phyloP scores from a whole-genome alignment of 2,888 invertebrate species.

The Trissoscelio sp. region DNA sequence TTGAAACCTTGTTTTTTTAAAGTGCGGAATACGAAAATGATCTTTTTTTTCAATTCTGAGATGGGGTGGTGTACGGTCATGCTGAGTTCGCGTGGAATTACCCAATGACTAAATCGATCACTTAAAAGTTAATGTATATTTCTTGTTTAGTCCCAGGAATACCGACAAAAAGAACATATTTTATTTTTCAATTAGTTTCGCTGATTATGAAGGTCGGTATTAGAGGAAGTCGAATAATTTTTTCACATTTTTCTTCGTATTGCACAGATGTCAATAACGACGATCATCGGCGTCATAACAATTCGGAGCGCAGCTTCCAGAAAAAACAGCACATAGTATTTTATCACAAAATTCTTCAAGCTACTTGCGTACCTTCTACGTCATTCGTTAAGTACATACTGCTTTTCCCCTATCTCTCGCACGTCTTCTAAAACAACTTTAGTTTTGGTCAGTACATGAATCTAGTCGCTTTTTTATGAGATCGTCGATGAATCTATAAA shows the following conservation, averaged over 20 bases:
- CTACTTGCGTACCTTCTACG: slow-evolving; percentile 54
- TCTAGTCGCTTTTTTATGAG: slow-evolving; percentile 46
- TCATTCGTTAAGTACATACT: slow-evolving; percentile 53
- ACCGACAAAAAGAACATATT: too few relatives aligned
- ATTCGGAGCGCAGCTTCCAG: slow-evolving; percentile 61
- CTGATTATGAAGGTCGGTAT: too few relatives aligned
- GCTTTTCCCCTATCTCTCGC: slow-evolving; percentile 52
- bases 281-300: slow-evolving; percentile 57
- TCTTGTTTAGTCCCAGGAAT: too few relatives aligned
- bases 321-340: slow-evolving; percentile 62
- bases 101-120: too few relatives aligned
- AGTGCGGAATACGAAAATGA: too few relatives aligned
- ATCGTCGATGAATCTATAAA: slow-evolving; percentile 65
- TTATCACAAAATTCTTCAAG: slow-evolving; percentile 66
- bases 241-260: slow-evolving; percentile 42
- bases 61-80: too few relatives aligned
- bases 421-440: slow-evolving; percentile 66
- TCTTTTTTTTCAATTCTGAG: too few relatives aligned
- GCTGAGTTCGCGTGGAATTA: too few relatives aligned
- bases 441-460: slow-evolving; percentile 64
- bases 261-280: slow-evolving; percentile 55
- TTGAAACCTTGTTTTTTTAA: too few relatives aligned
- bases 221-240: slow-evolving; percentile 5
- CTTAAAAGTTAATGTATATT: too few relatives aligned
- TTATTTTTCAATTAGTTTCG: too few relatives aligned